Base-by-base conservation (phyloP, 2,888 invertebrate genomes). In the Machimus rusticus region DNA sequence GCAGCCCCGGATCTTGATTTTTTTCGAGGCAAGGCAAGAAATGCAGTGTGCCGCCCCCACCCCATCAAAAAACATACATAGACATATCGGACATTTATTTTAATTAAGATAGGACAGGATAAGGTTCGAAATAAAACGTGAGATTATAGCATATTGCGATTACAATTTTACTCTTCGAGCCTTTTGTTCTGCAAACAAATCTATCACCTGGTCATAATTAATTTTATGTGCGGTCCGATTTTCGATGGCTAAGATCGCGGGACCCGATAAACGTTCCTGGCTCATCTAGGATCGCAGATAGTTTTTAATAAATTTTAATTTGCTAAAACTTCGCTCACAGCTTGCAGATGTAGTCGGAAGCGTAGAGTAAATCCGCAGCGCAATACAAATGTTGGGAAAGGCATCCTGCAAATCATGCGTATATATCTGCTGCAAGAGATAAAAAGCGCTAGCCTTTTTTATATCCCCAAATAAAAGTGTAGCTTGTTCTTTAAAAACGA, bases 371-470 rank as follows among this genome's bases (percentile, higher is more conserved):
- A 79, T 79, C n/a, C 19, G 19, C 43, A 79, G 43, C 46, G 79
- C 51, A 43, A 79, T 79, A 79, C 79, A 43, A 79, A 79, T 34
- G 51, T 79, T 79, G 16, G 79, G 79, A 79, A 79, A 79, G 19
- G 79, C 46, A 39, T 78, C 78, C 31, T 76, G 76, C 76, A 76
- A 76, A 31, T 76, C 76, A 76, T 76, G 76, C 31, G 19, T 76
- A 31, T 31, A 76, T 9, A 76, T 66, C 23, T 66, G 66, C n/a
- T 66, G 12, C 66, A 66, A 66, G 12, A 66, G 66, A 23, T 66
- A 9, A 2, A 66, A 66, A 23, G 12, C 12, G 12, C 39, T 39
- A 39, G 5, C 39, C 8, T 39, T 39, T 39, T 39, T 39, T 39
- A 39, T 39, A 39, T 39, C 9, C 9, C 9, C 39, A 39, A 39